A percentile compares a stretch with the other conserved stretches of the same genome.
Conservation (phyloP, 2,797 vertebrate genomes). For the Poeciliopsis turneri region DNA sequence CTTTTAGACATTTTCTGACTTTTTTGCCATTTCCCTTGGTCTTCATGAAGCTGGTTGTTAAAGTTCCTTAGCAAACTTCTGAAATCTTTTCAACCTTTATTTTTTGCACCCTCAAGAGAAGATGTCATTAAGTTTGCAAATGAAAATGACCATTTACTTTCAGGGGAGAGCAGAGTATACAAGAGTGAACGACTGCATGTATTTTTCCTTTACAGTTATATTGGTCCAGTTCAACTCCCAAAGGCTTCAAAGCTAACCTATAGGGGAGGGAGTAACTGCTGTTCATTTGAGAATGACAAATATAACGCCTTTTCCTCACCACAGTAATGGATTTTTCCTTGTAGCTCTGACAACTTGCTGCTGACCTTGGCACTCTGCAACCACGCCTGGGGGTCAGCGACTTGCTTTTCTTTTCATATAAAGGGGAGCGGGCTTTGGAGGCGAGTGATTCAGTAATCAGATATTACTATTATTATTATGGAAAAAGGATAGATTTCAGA, state of each 20-base stretch:
- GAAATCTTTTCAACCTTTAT: not conserved
- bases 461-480: not conserved
- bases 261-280: slow-evolving; percentile 37
- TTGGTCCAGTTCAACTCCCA: slow-evolving; percentile 37
- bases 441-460: not conserved
- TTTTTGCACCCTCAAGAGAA: not conserved
- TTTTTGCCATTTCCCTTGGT: too few relatives aligned
- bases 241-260: slow-evolving; percentile 32
- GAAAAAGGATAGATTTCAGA: not conserved
- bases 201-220: slow-evolving; percentile 12
- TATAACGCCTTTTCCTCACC: slow-evolving; percentile 49
- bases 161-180: not conserved
- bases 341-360: slow-evolving; percentile 46
- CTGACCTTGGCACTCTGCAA: slow-evolving; percentile 61
- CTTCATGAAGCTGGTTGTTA: not conserved
- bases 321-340: slow-evolving; percentile 59
- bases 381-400: slow-evolving; percentile 40
- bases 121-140: not conserved
- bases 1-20: too few relatives aligned
- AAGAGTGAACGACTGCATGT: not conserved
- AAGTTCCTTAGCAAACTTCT: not conserved
- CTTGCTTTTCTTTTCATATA: slow-evolving; percentile 28
- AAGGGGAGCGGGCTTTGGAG: slow-evolving; percentile 26
- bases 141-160: not conserved
- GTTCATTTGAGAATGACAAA: slow-evolving; percentile 67